Percentiles rank a stretch among this genome's conserved stretches.
Conservation (phyloP, 2,888 invertebrate genomes). For the Chymomyza caudatula region DNA sequence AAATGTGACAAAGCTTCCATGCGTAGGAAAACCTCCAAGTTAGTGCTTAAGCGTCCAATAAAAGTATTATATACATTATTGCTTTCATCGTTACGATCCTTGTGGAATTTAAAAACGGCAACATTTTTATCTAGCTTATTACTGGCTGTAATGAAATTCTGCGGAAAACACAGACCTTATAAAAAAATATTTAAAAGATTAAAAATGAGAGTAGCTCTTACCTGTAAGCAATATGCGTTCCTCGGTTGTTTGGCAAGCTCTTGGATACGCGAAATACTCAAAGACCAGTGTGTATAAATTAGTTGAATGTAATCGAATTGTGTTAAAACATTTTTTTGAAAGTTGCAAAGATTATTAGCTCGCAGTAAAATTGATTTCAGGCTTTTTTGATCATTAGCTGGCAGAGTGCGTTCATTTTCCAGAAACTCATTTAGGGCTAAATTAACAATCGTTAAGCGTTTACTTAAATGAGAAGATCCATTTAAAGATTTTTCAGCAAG, state of each 20-base stretch:
- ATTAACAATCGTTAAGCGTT: constrained; percentile 40
- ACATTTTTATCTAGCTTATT: constrained; percentile 58
- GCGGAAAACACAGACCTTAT: background rate
- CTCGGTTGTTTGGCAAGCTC: constrained; percentile 84
- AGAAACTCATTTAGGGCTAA: constrained; percentile 60
- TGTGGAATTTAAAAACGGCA: constrained; percentile 49
- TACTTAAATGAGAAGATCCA: constrained; percentile 33
- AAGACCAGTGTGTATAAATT: constrained; percentile 88
- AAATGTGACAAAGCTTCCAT: constrained; percentile 95
- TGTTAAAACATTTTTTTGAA: constrained; percentile 80
- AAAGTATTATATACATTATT: constrained; percentile 80
- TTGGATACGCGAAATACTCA: constrained; percentile 87
- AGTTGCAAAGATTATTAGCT: constrained; percentile 82
- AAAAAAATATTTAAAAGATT: background rate
- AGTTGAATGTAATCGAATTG: constrained; percentile 86
- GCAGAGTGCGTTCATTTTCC: constrained; percentile 70
- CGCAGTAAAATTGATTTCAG: constrained; percentile 83
- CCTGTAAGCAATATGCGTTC: constrained; percentile 79
- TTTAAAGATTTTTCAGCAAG: constrained; percentile 45
- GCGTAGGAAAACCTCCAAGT: constrained; percentile 94
- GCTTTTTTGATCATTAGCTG: constrained; percentile 82
- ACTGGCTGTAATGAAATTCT: constrained; percentile 54
- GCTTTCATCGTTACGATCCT: constrained; percentile 51
- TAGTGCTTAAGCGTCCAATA: constrained; percentile 86
- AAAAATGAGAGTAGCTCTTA: constrained; percentile 21